These are phyloP conservation scores for Chrysolina haemoptera DNA, from an alignment of 2,888 invertebrate genomes.

Conservation along the genomic window DNA sequence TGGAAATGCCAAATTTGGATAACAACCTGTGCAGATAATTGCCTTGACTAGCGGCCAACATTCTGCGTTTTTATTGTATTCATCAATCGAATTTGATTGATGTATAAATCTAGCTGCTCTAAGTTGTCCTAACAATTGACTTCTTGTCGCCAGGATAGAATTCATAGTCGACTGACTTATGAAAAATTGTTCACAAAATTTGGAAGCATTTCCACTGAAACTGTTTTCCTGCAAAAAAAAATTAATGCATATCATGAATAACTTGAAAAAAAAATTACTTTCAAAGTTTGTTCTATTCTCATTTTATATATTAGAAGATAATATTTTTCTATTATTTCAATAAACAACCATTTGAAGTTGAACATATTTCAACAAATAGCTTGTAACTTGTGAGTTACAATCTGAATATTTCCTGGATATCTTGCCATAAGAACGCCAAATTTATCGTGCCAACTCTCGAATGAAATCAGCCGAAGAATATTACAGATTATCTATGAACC, in stretches of 20 bases:
- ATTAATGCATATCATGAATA: constrained; percentile 31
- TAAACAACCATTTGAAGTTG: too few species aligned
- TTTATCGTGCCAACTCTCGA: too few species aligned
- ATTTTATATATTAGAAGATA: too few species aligned
- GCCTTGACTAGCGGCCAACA: constrained; percentile 94
- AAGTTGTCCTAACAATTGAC: constrained; percentile 87
- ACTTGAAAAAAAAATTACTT: too few species aligned
- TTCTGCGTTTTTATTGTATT: constrained; percentile 87
- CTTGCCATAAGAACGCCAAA: too few species aligned
- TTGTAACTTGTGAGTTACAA: too few species aligned
- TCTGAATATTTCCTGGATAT: too few species aligned
- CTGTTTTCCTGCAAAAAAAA: constrained; percentile 71
- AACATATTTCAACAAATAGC: too few species aligned
- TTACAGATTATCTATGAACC: too few species aligned
- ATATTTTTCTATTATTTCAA: too few species aligned
- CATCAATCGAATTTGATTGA: constrained; percentile 79
- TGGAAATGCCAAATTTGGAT: constrained; percentile 86
- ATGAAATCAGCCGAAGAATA: too few species aligned
- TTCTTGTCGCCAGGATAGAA: constrained; percentile 88
- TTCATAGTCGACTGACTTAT: constrained; percentile 90
- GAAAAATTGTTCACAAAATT: constrained; percentile 83
- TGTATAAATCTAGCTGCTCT: constrained; percentile 82
- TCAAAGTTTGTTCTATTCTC: too few species aligned
- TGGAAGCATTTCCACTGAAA: constrained; percentile 76
- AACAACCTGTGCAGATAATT: constrained; percentile 89